A percentile compares a stretch with the other conserved stretches of the same genome.
Evolutionary conservation across 2,888 invertebrate species (phyloP).

Genomic region (Cataglyphis rosenhaueri): DNA sequence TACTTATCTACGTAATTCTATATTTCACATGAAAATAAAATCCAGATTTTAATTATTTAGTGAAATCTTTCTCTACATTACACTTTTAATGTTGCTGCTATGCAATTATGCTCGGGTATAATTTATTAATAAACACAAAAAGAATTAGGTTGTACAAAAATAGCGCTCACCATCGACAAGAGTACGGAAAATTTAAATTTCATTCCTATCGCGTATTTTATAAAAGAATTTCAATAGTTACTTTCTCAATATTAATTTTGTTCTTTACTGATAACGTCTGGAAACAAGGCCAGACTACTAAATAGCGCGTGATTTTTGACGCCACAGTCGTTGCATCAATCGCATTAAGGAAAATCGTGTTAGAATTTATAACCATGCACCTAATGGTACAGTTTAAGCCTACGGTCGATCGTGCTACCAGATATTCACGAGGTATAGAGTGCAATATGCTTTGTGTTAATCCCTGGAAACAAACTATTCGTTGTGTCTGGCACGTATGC

Average conservation of each 20-base stretch:
- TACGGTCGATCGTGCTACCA: conserved; percentile 66
- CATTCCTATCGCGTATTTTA: background rate
- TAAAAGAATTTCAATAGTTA: background rate
- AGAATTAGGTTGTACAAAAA: background rate
- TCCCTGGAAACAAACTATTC: conserved; percentile 70
- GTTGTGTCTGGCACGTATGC: conserved; percentile 64
- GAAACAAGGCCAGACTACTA: background rate
- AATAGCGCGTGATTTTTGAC: conserved; percentile 59
- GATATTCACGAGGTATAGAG: conserved; percentile 69
- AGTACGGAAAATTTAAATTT: background rate
- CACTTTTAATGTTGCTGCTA: background rate
- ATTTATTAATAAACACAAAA: conserved; percentile 19
- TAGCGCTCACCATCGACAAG: background rate
- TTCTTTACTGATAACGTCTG: background rate
- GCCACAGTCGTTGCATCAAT: conserved; percentile 45
- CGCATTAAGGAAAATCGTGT: conserved; percentile 55
- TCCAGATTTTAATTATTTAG: conserved; percentile 67
- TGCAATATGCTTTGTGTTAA: conserved; percentile 74
- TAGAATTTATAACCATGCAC: conserved; percentile 66
- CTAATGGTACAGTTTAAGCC: conserved; percentile 74
- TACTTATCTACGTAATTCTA: conserved; percentile 39
- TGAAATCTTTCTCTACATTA: conserved; percentile 26
- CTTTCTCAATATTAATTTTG: background rate
- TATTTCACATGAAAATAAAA: conserved; percentile 50
- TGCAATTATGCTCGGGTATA: conserved; percentile 12